Percentiles rank a stretch among this genome's conserved stretches.
Conservation (phyloP, 2,888 invertebrate species). For the Catocala nupta region DNA sequence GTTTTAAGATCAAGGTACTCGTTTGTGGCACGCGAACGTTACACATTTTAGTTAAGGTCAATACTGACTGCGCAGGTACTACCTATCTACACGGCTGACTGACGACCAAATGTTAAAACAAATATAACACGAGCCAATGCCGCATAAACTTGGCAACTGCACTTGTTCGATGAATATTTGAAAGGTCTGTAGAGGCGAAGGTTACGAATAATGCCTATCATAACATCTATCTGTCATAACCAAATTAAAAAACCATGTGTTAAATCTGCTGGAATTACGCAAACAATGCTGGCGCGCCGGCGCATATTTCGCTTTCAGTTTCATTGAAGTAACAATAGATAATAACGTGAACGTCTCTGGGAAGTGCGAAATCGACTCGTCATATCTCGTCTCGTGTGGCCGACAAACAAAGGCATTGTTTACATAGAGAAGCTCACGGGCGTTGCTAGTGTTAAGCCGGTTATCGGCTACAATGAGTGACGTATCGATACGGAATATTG, state of each 20-base stretch:
- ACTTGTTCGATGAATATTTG: constrained; percentile 45
- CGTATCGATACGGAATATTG: constrained; percentile 44
- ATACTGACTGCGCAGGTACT: constrained; percentile 27
- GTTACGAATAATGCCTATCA: constrained; percentile 19
- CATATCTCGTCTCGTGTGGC: constrained; percentile 51
- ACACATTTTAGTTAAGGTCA: constrained; percentile 41
- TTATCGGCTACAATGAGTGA: constrained; percentile 41
- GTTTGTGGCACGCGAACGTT: constrained; percentile 42
- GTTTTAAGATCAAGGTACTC: constrained; percentile 54
- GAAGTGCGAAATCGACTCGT: constrained; percentile 58
- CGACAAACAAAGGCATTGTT: constrained; percentile 77
- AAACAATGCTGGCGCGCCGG: neutral
- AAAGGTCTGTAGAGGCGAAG: constrained; percentile 36
- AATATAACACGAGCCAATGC: constrained; percentile 55
- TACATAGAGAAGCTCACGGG: constrained; percentile 51
- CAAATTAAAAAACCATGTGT: constrained; percentile 4
- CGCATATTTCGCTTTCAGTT: constrained; percentile 29
- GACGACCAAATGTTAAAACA: constrained; percentile 45
- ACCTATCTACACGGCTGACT: constrained; percentile 27
- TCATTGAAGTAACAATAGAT: constrained; percentile 46
- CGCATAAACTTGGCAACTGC: constrained; percentile 53
- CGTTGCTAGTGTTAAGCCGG: constrained; percentile 34
- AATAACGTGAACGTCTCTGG: constrained; percentile 31
- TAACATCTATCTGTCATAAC: neutral
- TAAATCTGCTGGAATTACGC: constrained; percentile 5